phyloP scores from a whole-genome alignment of 2,888 invertebrate species.

The Tenthredo livida region DNA sequence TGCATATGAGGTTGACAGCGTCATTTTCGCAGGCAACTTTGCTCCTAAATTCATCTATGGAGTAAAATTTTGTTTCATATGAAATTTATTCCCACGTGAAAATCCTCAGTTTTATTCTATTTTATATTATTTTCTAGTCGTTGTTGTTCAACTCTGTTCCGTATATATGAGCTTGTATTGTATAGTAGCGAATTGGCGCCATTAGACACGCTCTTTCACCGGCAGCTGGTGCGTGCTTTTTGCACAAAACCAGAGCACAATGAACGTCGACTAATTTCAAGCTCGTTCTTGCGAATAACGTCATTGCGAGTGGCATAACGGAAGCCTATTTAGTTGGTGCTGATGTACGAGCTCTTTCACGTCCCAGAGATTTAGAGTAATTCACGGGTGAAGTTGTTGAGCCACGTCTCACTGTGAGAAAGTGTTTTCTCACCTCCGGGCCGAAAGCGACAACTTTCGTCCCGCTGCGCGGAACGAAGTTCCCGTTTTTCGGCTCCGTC shows the following conservation, averaged over 20 bases:
- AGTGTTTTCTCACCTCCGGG: too few relatives aligned
- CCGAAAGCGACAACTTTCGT: too few relatives aligned
- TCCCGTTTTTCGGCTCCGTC: too few relatives aligned
- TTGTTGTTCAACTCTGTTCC: neutral
- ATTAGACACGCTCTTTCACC: constrained; percentile 28
- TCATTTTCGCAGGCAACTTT: constrained; percentile 96
- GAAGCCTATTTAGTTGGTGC: neutral
- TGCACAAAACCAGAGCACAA: neutral
- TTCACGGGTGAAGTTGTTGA: neutral
- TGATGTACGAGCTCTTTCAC: neutral
- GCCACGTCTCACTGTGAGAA: neutral
- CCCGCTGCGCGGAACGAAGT: too few relatives aligned
- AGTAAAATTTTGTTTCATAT: constrained; percentile 58
- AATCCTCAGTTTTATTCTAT: neutral
- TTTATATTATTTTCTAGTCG: neutral
- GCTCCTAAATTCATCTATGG: constrained; percentile 95
- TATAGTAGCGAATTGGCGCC: neutral
- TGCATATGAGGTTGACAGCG: constrained; percentile 92
- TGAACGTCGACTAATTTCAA: constrained; percentile 18
- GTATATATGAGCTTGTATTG: neutral
- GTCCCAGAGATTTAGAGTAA: neutral
- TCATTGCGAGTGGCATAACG: neutral
- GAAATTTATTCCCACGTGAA: neutral
- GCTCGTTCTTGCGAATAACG: constrained; percentile 35
- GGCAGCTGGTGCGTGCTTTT: constrained; percentile 29